Base-by-base conservation (phyloP, 2,888 invertebrate genomes). In the Tachina lurida region DNA sequence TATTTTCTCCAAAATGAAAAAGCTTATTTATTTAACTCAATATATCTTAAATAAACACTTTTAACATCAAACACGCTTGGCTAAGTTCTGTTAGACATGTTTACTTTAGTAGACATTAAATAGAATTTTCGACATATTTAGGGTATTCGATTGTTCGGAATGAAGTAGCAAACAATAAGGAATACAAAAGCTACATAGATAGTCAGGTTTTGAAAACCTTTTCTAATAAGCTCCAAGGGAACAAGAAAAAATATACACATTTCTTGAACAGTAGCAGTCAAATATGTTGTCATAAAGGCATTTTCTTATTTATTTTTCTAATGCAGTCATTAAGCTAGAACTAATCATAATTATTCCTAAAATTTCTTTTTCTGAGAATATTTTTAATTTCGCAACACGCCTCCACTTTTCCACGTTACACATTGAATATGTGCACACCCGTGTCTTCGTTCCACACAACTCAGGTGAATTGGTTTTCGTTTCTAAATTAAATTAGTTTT, bases 1-100 rank as follows among this genome's bases (percentile, higher is more conserved):
- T 22, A n/a, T 45, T 31, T 41, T 77, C 49, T 52, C 41, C 15
- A 31, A 49, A 49, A 78, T n/a, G 19, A 15, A 70, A 41, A 49
- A 58, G 15, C 68, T 68, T 15, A 47, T 68, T 56, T 67, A 19
- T 77, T 73, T 63, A 60, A 22, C 54, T 60, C 56, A 70, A 75
- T 81, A 63, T 73, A 63, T 77, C 49, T 22, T n/a, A 68, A 84
- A 73, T 63, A 74, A 68, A 84, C 68, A 84, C 78, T 84, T 67
- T 84, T 84, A 68, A 68, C 62, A 73, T 52, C 39, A 54, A 77
- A 56, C 15, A 56, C 62, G 52, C 49, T 47, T 60, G 43, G n/a
- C 10, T 19, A 19, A 17, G 49, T 60, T 49, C 49, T 62, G 41
- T 62, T 62, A 49, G 41, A 74, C 49, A 74, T 17, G 31, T 56